These are phyloP conservation scores for Paramormyrops hopkinsi DNA, from an alignment of 2,797 vertebrate genomes.

Conservation along the genomic window DNA sequence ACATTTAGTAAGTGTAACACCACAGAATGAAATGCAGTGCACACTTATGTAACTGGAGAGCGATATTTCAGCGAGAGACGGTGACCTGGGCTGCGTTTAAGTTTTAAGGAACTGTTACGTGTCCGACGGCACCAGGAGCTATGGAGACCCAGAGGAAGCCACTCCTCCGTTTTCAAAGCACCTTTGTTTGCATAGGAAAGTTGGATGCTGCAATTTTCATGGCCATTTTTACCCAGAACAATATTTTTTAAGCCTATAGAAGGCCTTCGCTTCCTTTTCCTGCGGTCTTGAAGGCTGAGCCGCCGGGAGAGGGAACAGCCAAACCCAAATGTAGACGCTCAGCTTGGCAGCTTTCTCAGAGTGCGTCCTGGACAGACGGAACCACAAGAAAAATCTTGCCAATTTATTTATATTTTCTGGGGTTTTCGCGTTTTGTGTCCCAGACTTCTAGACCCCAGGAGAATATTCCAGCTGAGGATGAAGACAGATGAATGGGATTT, in stretches of 20 bases:
- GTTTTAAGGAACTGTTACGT: background rate
- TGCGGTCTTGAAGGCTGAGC: conserved; percentile 61
- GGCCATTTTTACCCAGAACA: conserved; percentile 59
- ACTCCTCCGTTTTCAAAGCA: conserved; percentile 46
- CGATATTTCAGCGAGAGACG: background rate
- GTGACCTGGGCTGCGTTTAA: background rate
- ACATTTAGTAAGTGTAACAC: background rate
- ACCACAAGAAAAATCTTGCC: conserved; percentile 54
- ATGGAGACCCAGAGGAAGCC: background rate
- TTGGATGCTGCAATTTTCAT: conserved; percentile 55
- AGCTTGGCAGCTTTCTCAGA: conserved; percentile 52
- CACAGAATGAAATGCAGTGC: background rate
- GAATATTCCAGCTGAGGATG: conserved; percentile 58
- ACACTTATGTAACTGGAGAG: background rate
- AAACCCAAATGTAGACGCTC: conserved; percentile 72
- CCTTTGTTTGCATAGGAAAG: conserved; percentile 38
- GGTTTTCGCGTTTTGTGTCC: conserved; percentile 61
- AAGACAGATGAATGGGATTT: conserved; percentile 61
- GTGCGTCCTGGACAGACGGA: conserved; percentile 65
- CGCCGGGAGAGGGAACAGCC: conserved; percentile 61
- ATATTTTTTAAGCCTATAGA: conserved; percentile 61
- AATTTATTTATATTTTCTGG: conserved; percentile 68
- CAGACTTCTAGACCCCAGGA: conserved; percentile 68
- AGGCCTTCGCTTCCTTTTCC: conserved; percentile 68
- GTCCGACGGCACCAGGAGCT: background rate